phyloP scores from a whole-genome alignment of 2,797 vertebrate genomes.

The Decapterus maruadsi region DNA sequence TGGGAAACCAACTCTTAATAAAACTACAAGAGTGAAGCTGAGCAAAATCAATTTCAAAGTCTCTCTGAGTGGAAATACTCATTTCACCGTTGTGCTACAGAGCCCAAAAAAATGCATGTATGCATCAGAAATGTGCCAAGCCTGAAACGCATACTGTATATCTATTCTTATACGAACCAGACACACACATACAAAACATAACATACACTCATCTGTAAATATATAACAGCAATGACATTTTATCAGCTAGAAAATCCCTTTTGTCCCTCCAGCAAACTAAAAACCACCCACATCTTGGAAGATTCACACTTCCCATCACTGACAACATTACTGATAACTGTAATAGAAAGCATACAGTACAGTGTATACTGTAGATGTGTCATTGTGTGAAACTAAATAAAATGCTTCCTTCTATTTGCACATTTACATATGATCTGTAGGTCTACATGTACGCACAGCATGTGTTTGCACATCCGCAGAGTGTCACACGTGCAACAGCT shows the following conservation, averaged over 20 bases:
- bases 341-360: constrained; percentile 21
- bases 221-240: constrained; percentile 52
- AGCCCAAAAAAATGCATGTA: constrained; percentile 45
- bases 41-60: constrained; percentile 62
- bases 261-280: constrained; percentile 48
- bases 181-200: constrained; percentile 9
- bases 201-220: constrained; percentile 22
- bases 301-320: constrained; percentile 42
- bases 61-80: constrained; percentile 62
- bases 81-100: constrained; percentile 52
- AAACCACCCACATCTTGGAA: constrained; percentile 42
- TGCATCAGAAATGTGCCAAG: constrained; percentile 35
- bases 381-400: constrained; percentile 29
- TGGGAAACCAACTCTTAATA: constrained; percentile 42
- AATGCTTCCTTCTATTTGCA: constrained; percentile 21
- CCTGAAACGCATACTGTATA: constrained; percentile 31
- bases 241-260: constrained; percentile 57
- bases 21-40: constrained; percentile 46
- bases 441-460: background rate
- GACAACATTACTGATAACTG: constrained; percentile 38
- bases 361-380: constrained; percentile 21
- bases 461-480: constrained; percentile 9
- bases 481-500: constrained; percentile 2
- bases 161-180: constrained; percentile 19
- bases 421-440: constrained; percentile 21